Conservation (phyloP, 2,113 vertebrate species). For the Furnarius figulus region DNA sequence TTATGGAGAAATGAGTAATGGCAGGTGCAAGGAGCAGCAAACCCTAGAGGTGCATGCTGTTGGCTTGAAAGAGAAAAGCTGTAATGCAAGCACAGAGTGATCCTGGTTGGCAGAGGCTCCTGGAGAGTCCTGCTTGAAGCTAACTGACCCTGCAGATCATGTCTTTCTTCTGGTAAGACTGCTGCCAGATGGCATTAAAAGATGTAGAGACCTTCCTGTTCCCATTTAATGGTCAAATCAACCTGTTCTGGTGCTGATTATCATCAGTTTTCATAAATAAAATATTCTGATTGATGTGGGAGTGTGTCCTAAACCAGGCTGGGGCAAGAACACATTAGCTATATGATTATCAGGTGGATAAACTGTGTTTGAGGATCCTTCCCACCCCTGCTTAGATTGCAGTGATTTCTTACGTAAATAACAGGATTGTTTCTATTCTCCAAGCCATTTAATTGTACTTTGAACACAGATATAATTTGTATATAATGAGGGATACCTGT, state of each 20-base stretch:
- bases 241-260: not conserved
- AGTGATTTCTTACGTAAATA: not conserved
- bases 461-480: not conserved
- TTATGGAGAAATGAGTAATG: not conserved
- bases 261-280: not conserved
- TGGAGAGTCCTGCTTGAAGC: not conserved
- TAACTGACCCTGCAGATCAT: not conserved
- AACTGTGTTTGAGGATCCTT: not conserved
- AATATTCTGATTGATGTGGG: not conserved
- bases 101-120: not conserved
- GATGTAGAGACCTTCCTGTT: not conserved
- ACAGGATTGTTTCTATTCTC: not conserved
- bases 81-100: not conserved
- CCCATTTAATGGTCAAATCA: not conserved
- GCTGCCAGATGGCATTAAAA: not conserved
- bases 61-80: not conserved
- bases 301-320: not conserved
- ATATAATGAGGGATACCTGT: not conserved
- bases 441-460: not conserved
- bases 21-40: fast-evolving
- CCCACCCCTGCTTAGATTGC: not conserved
- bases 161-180: not conserved
- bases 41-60: not conserved
- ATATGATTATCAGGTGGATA: not conserved
- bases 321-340: not conserved